Conservation (phyloP, 1,140 invertebrate genomes). For the Agrypnia vestita region DNA sequence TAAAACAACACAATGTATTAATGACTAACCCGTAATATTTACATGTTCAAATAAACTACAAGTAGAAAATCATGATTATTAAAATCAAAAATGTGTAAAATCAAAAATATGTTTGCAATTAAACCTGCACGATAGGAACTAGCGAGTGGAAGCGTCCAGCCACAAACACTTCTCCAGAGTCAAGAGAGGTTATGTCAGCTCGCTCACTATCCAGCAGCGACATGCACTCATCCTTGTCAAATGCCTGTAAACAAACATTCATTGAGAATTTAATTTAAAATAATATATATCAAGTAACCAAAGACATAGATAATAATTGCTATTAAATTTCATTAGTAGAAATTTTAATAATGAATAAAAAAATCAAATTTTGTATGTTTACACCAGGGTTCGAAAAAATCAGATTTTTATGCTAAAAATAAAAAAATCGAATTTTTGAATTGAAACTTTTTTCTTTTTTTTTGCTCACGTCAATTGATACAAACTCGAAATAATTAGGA, state of each 20-base stretch:
- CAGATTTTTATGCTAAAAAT: too few relatives aligned
- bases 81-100: not conserved
- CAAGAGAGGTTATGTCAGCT: slow-evolving; percentile 89
- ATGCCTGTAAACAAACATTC: slow-evolving; percentile 73
- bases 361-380: too few relatives aligned
- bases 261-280: too few relatives aligned
- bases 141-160: slow-evolving; percentile 94
- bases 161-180: slow-evolving; percentile 94
- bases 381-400: too few relatives aligned
- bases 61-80: not conserved
- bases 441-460: too few relatives aligned
- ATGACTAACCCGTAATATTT: not conserved
- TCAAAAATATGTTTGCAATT: not conserved
- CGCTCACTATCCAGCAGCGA: slow-evolving; percentile 81
- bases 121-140: slow-evolving; percentile 87
- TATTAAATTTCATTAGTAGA: too few relatives aligned
- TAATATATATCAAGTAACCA: too few relatives aligned
- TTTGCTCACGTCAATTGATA: too few relatives aligned
- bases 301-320: too few relatives aligned
- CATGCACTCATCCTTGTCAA: slow-evolving; percentile 90
- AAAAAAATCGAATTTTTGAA: too few relatives aligned
- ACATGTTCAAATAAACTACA: not conserved
- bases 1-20: slow-evolving; percentile 20
- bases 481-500: too few relatives aligned
- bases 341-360: too few relatives aligned